These are phyloP conservation scores for Graptemys geographica DNA, from an alignment of 2,797 vertebrate genomes.

Conservation along the genomic window DNA sequence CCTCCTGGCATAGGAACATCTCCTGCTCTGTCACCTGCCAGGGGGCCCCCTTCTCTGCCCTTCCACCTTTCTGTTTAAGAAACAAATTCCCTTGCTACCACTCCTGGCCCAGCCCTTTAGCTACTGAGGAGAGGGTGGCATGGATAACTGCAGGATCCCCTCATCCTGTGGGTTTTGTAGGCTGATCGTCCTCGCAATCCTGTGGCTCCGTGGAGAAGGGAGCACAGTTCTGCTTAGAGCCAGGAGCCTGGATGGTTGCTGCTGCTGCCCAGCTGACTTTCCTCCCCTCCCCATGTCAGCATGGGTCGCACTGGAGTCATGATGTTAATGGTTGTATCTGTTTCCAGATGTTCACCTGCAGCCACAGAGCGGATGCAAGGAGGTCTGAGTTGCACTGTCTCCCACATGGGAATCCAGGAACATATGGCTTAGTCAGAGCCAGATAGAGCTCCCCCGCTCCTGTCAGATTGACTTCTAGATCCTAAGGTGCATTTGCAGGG, in stretches of 20 bases:
- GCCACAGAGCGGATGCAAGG: not conserved
- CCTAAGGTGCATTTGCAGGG: not conserved
- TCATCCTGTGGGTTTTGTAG: not conserved
- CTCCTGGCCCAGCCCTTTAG: not conserved
- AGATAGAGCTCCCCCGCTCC: accelerated
- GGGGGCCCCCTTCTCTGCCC: no score
- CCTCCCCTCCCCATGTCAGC: not conserved
- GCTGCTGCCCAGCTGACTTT: not conserved
- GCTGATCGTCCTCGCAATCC: not conserved
- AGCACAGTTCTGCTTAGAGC: not conserved
- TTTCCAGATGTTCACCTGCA: not conserved
- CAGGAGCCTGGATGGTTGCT: not conserved
- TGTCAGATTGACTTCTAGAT: slow-evolving; percentile 6
- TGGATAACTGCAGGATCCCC: not conserved
- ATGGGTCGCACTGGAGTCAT: accelerated
- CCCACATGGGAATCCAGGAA: not conserved
- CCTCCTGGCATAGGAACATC: not conserved
- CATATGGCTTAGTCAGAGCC: not conserved
- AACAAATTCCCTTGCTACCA: not conserved
- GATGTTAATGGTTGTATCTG: not conserved
- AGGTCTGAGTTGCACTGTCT: not conserved
- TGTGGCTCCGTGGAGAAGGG: not conserved
- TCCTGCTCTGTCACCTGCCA: not conserved
- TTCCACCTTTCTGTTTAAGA: not conserved
- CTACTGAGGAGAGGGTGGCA: not conserved